Conservation (phyloP, 2,888 invertebrate genomes). For the Fragum sueziense region DNA sequence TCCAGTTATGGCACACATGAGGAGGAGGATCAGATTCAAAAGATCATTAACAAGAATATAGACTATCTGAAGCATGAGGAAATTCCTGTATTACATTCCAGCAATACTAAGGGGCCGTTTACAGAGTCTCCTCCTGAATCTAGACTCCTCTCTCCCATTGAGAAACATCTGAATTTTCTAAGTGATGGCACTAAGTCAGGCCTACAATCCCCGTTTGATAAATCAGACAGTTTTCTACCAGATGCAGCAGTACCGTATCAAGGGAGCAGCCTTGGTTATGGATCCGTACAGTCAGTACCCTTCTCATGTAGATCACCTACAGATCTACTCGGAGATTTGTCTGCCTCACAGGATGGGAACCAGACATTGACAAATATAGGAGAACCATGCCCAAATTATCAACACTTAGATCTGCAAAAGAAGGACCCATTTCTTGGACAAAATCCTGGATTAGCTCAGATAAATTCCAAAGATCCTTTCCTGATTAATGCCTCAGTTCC, state of each 20-base stretch:
- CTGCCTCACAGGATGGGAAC: conserved; percentile 38
- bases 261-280: conserved; percentile 22
- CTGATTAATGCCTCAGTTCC: conserved; percentile 54
- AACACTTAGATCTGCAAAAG: conserved; percentile 55
- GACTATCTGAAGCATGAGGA: conserved; percentile 49
- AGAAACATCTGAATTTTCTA: conserved; percentile 41
- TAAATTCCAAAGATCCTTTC: conserved; percentile 58
- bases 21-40: conserved; percentile 37
- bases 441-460: conserved; percentile 41
- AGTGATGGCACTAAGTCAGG: conserved; percentile 41
- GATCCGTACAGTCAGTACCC: conserved; percentile 48
- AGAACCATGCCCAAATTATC: conserved; percentile 41
- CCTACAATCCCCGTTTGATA: conserved; percentile 52
- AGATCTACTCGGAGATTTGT: conserved; percentile 46
- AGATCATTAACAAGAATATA: conserved; percentile 56
- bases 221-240: conserved; percentile 31
- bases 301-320: conserved; percentile 49
- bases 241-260: conserved; percentile 29
- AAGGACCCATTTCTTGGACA: conserved; percentile 60
- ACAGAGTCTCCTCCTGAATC: conserved; percentile 21
- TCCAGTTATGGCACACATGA: not conserved
- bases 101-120: conserved; percentile 32
- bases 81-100: conserved; percentile 19
- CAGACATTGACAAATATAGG: conserved; percentile 31
- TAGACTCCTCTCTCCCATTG: conserved; percentile 51